These are phyloP conservation scores for Galagoides demidoff DNA, from an alignment of 2,797 vertebrate genomes.

Conservation along the genomic window DNA sequence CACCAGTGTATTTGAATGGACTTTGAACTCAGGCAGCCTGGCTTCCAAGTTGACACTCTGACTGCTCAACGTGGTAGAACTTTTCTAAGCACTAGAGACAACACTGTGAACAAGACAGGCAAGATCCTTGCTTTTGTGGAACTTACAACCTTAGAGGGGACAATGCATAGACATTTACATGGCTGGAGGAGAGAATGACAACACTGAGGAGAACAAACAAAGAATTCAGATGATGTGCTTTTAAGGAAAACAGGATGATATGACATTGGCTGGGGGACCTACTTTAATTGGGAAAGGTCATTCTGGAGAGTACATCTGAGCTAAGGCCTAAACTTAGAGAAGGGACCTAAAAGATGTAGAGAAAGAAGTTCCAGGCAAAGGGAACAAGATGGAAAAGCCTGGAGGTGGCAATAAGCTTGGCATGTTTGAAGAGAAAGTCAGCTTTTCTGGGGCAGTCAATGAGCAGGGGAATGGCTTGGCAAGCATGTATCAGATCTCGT, in stretches of 20 bases:
- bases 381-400: background rate
- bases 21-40: background rate
- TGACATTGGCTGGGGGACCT: background rate
- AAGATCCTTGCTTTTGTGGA: background rate
- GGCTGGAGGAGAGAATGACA: background rate
- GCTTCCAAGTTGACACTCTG: background rate
- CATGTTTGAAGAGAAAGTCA: background rate
- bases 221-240: background rate
- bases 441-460: background rate
- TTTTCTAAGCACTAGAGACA: background rate
- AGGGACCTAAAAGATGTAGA: background rate
- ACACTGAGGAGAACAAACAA: background rate
- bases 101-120: background rate
- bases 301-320: background rate
- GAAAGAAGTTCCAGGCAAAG: constrained; percentile 32
- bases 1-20: background rate
- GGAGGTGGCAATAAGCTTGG: background rate
- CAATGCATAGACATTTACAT: background rate
- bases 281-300: background rate
- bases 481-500: background rate
- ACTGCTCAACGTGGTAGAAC: background rate
- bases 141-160: background rate
- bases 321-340: background rate
- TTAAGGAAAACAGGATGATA: background rate
- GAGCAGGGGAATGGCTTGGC: background rate